These are phyloP conservation scores for Paralichthys olivaceus DNA, from an alignment of 2,113 vertebrate genomes.

Conservation along the genomic window DNA sequence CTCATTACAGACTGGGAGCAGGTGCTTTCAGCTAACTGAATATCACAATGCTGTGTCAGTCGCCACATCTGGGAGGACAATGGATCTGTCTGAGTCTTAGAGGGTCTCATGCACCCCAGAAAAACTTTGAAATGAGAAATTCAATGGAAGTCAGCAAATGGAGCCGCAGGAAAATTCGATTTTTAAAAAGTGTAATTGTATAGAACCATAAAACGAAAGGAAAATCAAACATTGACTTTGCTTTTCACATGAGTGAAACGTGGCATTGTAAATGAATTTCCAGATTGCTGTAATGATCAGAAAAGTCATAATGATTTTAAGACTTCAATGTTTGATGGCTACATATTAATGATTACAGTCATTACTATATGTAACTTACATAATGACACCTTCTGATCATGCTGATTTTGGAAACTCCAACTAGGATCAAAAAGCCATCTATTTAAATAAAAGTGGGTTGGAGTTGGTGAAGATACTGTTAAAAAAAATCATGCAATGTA, in stretches of 20 bases:
- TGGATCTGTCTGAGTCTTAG: slow-evolving; percentile 39
- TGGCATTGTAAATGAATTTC: too few species aligned
- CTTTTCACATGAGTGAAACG: background rate
- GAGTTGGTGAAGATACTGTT: background rate
- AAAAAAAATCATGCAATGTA: background rate
- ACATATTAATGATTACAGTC: too few species aligned
- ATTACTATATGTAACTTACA: too few species aligned
- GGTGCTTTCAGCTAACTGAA: slow-evolving; percentile 74
- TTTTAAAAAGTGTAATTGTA: too few species aligned
- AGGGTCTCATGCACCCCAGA: slow-evolving; percentile 14
- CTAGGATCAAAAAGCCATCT: background rate
- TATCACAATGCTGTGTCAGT: slow-evolving; percentile 68
- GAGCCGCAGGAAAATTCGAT: background rate
- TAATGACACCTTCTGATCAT: background rate
- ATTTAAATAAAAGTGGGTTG: background rate
- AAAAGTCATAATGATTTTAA: too few species aligned
- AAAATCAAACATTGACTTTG: background rate
- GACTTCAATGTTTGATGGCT: too few species aligned
- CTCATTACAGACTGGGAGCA: slow-evolving; percentile 78
- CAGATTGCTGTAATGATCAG: too few species aligned
- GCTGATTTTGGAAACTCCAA: background rate
- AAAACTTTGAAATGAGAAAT: slow-evolving; percentile 41
- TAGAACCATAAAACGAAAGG: too few species aligned
- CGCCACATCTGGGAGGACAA: slow-evolving; percentile 55
- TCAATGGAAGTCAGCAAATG: slow-evolving; percentile 35